Conservation (phyloP, 2,797 vertebrate species). For the Pempheris klunzingeri region DNA sequence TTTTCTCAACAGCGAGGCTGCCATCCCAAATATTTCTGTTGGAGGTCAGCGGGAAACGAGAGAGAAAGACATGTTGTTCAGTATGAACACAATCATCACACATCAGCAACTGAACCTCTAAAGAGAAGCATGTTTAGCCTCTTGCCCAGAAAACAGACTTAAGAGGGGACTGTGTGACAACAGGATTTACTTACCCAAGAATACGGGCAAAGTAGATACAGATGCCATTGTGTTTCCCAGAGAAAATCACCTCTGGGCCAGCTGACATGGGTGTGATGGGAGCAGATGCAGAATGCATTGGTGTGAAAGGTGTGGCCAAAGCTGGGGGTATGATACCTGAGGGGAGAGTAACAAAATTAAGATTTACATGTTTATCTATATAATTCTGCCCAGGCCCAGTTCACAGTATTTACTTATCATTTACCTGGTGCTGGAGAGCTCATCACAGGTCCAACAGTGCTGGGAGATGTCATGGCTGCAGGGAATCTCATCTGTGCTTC, state of each 20-base stretch:
- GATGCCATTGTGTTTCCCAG: constrained; percentile 97
- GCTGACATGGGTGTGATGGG: constrained; percentile 86
- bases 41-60: constrained; percentile 30
- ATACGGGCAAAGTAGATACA: constrained; percentile 96
- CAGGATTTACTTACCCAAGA: constrained; percentile 88
- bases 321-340: constrained; percentile 84
- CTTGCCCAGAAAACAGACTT: constrained; percentile 2
- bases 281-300: constrained; percentile 71
- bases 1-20: constrained; percentile 92
- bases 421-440: constrained; percentile 87
- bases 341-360: neutral
- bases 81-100: neutral
- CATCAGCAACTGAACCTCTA: constrained; percentile 4
- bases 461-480: constrained; percentile 87
- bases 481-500: constrained; percentile 98
- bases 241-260: constrained; percentile 95
- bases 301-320: constrained; percentile 85
- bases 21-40: constrained; percentile 98
- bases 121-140: neutral
- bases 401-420: neutral
- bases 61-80: constrained; percentile 18
- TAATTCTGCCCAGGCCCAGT: no score
- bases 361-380: no score
- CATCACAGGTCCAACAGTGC: constrained; percentile 89
- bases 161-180: neutral